A percentile compares a stretch with the other conserved stretches of the same genome.
phyloP scores from a whole-genome alignment of 2,113 vertebrate genomes.

The Neomonachus schauinslandi region DNA sequence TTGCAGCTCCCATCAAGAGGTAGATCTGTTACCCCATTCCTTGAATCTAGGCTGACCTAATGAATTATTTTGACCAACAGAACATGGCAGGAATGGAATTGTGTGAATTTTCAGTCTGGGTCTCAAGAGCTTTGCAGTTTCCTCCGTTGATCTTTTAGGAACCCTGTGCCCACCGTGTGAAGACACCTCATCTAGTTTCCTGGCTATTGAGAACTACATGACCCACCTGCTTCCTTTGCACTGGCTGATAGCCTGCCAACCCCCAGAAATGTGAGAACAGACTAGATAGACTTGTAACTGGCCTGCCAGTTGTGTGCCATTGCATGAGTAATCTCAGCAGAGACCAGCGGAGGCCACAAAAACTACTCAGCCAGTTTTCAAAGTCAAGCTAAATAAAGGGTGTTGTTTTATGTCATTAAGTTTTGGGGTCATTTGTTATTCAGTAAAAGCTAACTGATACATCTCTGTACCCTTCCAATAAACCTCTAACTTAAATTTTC shows the following conservation, averaged over 20 bases:
- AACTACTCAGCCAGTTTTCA: neutral
- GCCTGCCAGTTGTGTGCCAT: neutral
- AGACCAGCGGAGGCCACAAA: neutral
- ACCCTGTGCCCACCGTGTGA: neutral
- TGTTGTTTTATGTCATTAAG: neutral
- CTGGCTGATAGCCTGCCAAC: neutral
- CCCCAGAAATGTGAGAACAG: neutral
- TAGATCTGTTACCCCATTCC: neutral
- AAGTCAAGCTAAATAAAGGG: neutral
- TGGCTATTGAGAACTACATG: neutral
- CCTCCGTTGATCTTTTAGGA: neutral
- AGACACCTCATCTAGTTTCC: neutral
- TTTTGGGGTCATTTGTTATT: conserved; percentile 9
- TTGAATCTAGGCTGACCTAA: neutral
- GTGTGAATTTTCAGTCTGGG: neutral
- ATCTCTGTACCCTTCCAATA: neutral
- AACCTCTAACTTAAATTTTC: neutral
- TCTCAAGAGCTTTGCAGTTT: conserved; percentile 31
- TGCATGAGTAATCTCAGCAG: neutral
- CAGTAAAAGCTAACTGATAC: neutral
- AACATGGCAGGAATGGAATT: neutral
- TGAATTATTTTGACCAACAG: neutral
- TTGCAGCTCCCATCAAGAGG: neutral
- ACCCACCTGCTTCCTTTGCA: neutral
- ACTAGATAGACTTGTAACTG: neutral